Evolutionary conservation across 2,797 vertebrate genomes (phyloP).

Genomic region (Gymnothorax reevesii): DNA sequence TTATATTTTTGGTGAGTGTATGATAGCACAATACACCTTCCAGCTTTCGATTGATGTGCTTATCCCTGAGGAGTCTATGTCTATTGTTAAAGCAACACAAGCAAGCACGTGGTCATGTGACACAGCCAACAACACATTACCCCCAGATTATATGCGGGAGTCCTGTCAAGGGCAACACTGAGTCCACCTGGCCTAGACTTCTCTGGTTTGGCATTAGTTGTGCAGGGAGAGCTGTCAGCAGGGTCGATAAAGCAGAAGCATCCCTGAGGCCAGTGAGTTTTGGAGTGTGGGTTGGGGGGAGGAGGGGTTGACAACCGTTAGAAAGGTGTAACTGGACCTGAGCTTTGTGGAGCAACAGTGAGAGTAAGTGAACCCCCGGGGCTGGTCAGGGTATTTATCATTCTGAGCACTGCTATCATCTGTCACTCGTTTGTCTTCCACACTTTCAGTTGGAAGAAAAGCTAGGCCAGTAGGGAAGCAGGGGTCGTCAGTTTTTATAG

Average conservation of each 20-base stretch:
- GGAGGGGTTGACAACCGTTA: constrained; percentile 40
- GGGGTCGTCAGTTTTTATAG: neutral
- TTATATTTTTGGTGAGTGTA: no score
- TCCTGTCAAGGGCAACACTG: constrained; percentile 4
- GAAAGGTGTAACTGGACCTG: constrained; percentile 52
- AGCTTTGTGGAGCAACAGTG: constrained; percentile 36
- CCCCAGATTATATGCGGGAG: constrained; percentile 52
- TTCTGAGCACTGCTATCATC: constrained; percentile 49
- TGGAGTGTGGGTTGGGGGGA: constrained; percentile 18
- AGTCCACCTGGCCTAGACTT: neutral
- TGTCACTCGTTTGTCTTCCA: constrained; percentile 35
- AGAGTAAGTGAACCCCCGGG: constrained; percentile 58
- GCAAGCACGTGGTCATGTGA: constrained; percentile 47
- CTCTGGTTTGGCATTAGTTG: constrained; percentile 41
- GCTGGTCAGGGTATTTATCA: constrained; percentile 41
- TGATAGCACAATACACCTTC: neutral
- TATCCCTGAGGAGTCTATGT: neutral
- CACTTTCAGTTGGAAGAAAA: neutral
- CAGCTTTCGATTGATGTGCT: neutral
- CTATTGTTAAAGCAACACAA: neutral
- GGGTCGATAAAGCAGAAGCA: constrained; percentile 48
- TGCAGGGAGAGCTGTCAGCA: constrained; percentile 40
- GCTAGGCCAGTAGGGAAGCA: constrained; percentile 24
- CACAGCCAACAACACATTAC: constrained; percentile 57
- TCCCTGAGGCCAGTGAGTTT: constrained; percentile 29